phyloP scores from a whole-genome alignment of 64 coral and sea anemone species.

The Stylophora pistillata region DNA sequence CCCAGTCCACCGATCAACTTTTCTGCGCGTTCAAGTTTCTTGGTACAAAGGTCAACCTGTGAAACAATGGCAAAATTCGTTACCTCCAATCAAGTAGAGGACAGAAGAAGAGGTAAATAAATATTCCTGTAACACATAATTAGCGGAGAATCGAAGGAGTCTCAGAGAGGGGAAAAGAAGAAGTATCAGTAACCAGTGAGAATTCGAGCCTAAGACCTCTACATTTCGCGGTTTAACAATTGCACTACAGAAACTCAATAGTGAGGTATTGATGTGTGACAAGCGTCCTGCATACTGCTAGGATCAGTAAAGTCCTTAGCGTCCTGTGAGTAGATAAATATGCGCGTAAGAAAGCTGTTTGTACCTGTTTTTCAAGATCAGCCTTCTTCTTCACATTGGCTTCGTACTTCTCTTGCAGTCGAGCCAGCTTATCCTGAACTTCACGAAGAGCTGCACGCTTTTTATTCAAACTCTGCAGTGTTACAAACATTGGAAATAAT shows the following conservation, averaged over 20 bases:
- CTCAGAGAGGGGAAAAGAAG: too few species aligned
- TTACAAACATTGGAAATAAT: background rate
- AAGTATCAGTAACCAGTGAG: too few species aligned
- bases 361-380: constrained; percentile 97
- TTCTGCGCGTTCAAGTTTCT: constrained; percentile 97
- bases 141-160: too few species aligned
- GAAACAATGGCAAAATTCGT: background rate
- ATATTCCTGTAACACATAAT: background rate
- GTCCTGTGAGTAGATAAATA: too few species aligned
- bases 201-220: too few species aligned
- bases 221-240: too few species aligned
- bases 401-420: constrained; percentile 96
- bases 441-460: constrained; percentile 92
- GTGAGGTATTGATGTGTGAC: too few species aligned
- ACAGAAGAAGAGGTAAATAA: background rate
- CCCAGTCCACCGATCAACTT: constrained; percentile 97
- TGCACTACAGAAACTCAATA: too few species aligned
- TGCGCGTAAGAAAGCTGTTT: background rate
- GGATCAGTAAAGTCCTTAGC: too few species aligned
- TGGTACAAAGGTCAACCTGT: constrained; percentile 97
- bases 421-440: constrained; percentile 95
- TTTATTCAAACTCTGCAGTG: constrained; percentile 81
- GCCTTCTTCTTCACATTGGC: constrained; percentile 96
- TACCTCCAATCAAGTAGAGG: background rate
- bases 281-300: too few species aligned